phyloP scores from a whole-genome alignment of 1,140 invertebrate species.

The Adoxophyes honmai region DNA sequence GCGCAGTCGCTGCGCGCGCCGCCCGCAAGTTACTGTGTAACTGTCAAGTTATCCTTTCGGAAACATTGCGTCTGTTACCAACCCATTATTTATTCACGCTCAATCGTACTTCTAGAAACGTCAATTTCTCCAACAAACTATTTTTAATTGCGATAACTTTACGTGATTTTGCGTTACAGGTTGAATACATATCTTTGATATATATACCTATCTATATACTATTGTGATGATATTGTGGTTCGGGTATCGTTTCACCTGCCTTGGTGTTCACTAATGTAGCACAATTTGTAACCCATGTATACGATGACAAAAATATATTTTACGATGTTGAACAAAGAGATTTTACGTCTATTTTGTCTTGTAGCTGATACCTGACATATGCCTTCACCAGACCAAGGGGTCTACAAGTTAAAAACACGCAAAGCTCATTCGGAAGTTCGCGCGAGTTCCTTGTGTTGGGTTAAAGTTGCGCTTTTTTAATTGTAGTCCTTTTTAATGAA shows the following conservation, averaged over 20 bases:
- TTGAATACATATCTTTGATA: slow-evolving; percentile 72
- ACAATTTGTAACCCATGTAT: slow-evolving; percentile 76
- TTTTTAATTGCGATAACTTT: slow-evolving; percentile 45
- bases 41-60: slow-evolving; percentile 16
- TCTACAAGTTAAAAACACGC: slow-evolving; percentile 32
- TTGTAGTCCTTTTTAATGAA: background rate
- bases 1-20: slow-evolving; percentile 17
- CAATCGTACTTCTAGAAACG: slow-evolving; percentile 60
- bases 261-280: slow-evolving; percentile 73
- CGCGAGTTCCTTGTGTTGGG: background rate
- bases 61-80: slow-evolving; percentile 44
- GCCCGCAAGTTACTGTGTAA: slow-evolving; percentile 12
- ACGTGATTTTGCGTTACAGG: slow-evolving; percentile 66
- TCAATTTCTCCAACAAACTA: slow-evolving; percentile 55
- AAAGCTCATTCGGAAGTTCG: background rate
- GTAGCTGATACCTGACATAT: slow-evolving; percentile 52
- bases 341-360: slow-evolving; percentile 71
- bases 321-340: slow-evolving; percentile 72
- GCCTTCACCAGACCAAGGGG: slow-evolving; percentile 59
- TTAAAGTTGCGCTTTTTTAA: background rate
- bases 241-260: slow-evolving; percentile 68
- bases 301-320: slow-evolving; percentile 74
- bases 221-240: slow-evolving; percentile 40
- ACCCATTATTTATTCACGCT: slow-evolving; percentile 49
- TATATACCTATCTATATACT: slow-evolving; percentile 57